These are phyloP conservation scores for Pachycephala philippinensis DNA, from an alignment of 2,113 vertebrate genomes.

Conservation along the genomic window DNA sequence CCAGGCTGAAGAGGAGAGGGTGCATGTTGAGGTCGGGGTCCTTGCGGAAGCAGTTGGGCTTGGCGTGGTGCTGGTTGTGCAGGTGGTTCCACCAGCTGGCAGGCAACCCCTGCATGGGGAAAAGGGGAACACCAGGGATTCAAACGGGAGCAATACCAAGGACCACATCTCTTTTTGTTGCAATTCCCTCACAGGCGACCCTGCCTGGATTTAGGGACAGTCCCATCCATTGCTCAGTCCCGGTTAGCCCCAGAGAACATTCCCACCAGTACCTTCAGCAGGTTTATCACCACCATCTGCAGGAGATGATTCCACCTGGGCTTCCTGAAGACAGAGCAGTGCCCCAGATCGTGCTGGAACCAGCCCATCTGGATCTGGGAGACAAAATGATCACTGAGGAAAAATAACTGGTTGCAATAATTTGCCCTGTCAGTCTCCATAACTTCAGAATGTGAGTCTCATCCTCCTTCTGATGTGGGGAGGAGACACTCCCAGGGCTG, in stretches of 20 bases:
- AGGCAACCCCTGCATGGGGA: constrained; percentile 66
- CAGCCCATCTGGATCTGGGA: constrained; percentile 62
- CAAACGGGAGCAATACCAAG: neutral
- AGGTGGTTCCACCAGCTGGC: constrained; percentile 84
- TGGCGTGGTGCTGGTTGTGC: constrained; percentile 84
- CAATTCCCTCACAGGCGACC: neutral
- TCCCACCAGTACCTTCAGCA: constrained; percentile 61
- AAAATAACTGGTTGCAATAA: neutral
- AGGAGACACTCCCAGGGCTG: neutral
- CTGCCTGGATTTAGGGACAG: neutral
- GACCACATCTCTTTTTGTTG: neutral
- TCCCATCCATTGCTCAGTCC: neutral
- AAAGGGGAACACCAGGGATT: neutral
- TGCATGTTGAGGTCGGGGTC: constrained; percentile 84
- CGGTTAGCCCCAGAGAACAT: neutral
- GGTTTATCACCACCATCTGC: constrained; percentile 47
- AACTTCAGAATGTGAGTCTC: neutral
- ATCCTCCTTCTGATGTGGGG: neutral
- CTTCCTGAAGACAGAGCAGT: constrained; percentile 67
- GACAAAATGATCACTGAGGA: neutral
- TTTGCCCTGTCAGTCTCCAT: neutral
- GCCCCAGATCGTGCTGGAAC: constrained; percentile 72
- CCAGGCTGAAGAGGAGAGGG: constrained; percentile 78
- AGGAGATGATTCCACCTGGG: constrained; percentile 67
- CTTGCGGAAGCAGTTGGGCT: constrained; percentile 82